Conservation (phyloP, 2,113 vertebrate species). For the Ailurus styani region DNA sequence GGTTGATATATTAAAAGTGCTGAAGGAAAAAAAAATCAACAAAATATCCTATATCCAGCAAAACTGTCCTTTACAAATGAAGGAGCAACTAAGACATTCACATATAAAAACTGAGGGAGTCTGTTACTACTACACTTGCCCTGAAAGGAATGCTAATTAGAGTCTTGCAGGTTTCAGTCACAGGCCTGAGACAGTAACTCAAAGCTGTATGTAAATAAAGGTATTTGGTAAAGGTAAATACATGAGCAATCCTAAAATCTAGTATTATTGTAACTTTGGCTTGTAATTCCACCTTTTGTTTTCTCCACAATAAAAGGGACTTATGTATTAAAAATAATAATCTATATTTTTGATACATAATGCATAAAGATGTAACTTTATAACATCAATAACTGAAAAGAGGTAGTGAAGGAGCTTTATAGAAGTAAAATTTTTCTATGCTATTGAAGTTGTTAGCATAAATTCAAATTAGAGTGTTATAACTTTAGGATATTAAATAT, state of each 20-base stretch:
- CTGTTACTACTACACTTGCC: background rate
- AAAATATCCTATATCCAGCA: background rate
- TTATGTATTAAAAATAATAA: background rate
- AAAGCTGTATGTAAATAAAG: background rate
- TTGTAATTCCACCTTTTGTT: background rate
- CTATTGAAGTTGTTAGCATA: background rate
- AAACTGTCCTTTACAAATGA: background rate
- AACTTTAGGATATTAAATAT: background rate
- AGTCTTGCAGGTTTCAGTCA: background rate
- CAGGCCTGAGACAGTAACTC: background rate
- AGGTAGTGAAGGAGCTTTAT: background rate
- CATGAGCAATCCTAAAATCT: background rate
- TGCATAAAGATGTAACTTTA: background rate
- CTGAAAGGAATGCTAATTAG: background rate
- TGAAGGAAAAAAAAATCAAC: background rate
- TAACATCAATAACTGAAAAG: background rate
- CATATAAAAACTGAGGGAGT: background rate
- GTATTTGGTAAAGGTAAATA: background rate
- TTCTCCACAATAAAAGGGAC: background rate
- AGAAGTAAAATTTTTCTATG: background rate
- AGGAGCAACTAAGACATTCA: background rate
- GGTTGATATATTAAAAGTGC: background rate
- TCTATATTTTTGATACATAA: background rate
- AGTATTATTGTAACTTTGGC: background rate
- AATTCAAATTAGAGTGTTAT: background rate